Evolutionary conservation across 1,140 invertebrate species (phyloP).

Genomic region (Luehdorfia chinensis): DNA sequence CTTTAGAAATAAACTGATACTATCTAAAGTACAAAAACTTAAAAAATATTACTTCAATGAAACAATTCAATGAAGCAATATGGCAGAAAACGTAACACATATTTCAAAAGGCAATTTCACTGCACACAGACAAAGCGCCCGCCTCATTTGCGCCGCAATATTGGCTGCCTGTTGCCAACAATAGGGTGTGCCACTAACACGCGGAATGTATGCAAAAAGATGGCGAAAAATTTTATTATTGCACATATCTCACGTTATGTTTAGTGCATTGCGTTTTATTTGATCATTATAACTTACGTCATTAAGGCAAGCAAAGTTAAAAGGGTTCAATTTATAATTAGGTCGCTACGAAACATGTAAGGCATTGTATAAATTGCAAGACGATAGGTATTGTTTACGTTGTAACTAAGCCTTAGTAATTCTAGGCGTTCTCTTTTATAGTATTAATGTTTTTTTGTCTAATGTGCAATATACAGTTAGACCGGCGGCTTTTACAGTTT

Average conservation of each 20-base stretch:
- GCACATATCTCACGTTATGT: conserved; percentile 1
- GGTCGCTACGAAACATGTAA: neutral
- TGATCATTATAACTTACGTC: neutral
- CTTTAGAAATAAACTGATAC: no score
- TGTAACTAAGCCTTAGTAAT: neutral
- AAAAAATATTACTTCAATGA: no score
- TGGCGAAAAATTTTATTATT: conserved; percentile 6
- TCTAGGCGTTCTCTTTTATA: neutral
- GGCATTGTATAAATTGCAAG: neutral
- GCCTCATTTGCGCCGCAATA: conserved; percentile 8
- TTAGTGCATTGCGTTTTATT: neutral
- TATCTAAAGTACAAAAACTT: no score
- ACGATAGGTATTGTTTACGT: neutral
- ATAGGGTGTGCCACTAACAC: neutral
- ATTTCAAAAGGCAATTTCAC: neutral
- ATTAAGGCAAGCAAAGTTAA: neutral
- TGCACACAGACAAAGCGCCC: neutral
- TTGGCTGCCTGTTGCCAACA: neutral
- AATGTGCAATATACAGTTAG: no score
- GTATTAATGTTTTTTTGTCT: no score
- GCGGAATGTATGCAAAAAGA: conserved; percentile 1
- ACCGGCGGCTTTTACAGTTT: no score
- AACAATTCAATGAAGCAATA: no score
- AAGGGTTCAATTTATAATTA: no score
- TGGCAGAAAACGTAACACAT: no score